These are phyloP conservation scores for Harpagoxenus sublaevis DNA, from an alignment of 2,888 invertebrate species.

Conservation along the genomic window DNA sequence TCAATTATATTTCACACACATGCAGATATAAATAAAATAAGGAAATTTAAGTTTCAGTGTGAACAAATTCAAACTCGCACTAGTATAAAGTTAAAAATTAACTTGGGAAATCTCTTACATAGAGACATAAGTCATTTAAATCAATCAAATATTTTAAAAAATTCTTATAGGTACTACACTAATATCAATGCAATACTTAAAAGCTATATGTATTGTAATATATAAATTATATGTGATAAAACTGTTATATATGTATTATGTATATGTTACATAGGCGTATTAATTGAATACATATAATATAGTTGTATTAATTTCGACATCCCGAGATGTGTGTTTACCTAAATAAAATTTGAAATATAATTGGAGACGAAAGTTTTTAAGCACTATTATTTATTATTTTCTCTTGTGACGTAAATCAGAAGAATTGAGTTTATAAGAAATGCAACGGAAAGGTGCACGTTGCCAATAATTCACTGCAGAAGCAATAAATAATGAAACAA, in stretches of 20 bases:
- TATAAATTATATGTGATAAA: background rate
- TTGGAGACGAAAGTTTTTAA: background rate
- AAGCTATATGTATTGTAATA: background rate
- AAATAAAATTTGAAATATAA: background rate
- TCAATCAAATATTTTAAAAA: background rate
- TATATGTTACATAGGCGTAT: background rate
- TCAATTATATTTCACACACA: background rate
- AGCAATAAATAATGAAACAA: conserved; percentile 51
- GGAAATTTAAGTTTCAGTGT: background rate
- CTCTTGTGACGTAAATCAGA: conserved; percentile 27
- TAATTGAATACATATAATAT: background rate
- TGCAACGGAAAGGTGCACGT: conserved; percentile 35
- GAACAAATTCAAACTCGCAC: background rate
- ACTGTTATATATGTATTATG: background rate
- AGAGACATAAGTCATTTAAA: background rate
- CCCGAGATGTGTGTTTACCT: background rate
- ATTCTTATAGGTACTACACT: background rate
- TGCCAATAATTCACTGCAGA: conserved; percentile 46
- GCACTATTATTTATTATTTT: background rate
- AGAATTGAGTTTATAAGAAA: conserved; percentile 35
- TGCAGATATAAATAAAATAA: background rate
- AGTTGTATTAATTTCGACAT: background rate
- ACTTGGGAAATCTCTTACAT: background rate
- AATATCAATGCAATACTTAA: background rate
- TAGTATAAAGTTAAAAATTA: background rate